Evolutionary conservation across 2,113 vertebrate genomes (phyloP).

Genomic region (Eulacestoma nigropectus): DNA sequence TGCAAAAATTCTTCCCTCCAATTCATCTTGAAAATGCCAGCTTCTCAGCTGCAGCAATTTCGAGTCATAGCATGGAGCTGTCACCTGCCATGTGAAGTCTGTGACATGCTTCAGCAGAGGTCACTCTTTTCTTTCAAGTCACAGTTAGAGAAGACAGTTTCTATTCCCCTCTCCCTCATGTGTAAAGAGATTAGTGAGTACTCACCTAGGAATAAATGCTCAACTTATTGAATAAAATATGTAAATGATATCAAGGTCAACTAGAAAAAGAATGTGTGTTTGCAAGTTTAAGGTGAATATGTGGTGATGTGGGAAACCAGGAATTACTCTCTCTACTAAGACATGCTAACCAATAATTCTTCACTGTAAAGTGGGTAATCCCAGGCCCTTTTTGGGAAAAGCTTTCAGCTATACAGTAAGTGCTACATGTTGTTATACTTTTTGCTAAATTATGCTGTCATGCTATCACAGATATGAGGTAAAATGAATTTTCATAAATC

Average conservation of each 20-base stretch:
- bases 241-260: background rate
- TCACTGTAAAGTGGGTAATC: background rate
- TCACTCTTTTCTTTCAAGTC: slow-evolving; percentile 24
- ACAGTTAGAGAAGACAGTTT: background rate
- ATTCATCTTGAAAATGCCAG: background rate
- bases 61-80: background rate
- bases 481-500: background rate
- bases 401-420: background rate
- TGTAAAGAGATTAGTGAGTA: background rate
- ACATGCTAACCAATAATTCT: background rate
- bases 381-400: background rate
- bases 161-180: background rate
- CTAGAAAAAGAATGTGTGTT: background rate
- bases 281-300: background rate
- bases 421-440: background rate
- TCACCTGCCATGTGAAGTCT: background rate
- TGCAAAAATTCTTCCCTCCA: background rate
- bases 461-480: background rate
- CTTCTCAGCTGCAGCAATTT: background rate
- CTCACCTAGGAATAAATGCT: background rate
- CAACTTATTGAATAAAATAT: background rate
- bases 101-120: slow-evolving; percentile 2
- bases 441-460: background rate
- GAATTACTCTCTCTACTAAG: background rate
- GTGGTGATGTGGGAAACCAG: background rate